Conservation (phyloP, 2,113 vertebrate genomes). For the Malurus elegans region DNA sequence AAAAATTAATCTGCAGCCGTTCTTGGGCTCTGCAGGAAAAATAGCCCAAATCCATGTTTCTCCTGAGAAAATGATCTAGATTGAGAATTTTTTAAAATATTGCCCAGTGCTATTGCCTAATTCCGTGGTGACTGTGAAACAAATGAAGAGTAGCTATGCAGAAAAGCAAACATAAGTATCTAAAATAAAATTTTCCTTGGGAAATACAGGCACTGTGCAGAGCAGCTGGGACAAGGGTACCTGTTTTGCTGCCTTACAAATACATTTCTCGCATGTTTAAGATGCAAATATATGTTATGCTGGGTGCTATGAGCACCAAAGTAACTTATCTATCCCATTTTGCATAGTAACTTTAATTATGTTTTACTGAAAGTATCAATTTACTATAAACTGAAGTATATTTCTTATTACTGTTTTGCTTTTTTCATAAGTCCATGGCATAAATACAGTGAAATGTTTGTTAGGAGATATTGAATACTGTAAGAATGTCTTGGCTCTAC, state of each 20-base stretch:
- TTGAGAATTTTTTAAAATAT: neutral
- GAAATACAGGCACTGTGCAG: neutral
- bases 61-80: neutral
- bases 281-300: neutral
- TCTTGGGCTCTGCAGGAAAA: neutral
- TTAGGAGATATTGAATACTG: neutral
- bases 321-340: neutral
- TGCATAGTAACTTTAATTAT: neutral
- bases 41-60: neutral
- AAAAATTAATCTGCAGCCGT: neutral
- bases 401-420: slow-evolving; percentile 10
- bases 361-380: neutral
- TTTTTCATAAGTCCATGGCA: neutral
- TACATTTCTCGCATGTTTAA: neutral
- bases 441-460: slow-evolving; percentile 19
- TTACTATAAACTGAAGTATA: neutral
- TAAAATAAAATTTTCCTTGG: neutral
- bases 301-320: neutral
- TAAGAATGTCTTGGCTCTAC: neutral
- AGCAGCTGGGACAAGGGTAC: neutral
- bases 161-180: neutral
- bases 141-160: neutral
- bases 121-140: neutral
- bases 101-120: neutral
- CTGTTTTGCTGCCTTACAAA: neutral